A percentile compares a stretch with the other conserved stretches of the same genome.
Evolutionary conservation across 2,888 invertebrate genomes (phyloP).

Genomic region (Trichacis sp.): DNA sequence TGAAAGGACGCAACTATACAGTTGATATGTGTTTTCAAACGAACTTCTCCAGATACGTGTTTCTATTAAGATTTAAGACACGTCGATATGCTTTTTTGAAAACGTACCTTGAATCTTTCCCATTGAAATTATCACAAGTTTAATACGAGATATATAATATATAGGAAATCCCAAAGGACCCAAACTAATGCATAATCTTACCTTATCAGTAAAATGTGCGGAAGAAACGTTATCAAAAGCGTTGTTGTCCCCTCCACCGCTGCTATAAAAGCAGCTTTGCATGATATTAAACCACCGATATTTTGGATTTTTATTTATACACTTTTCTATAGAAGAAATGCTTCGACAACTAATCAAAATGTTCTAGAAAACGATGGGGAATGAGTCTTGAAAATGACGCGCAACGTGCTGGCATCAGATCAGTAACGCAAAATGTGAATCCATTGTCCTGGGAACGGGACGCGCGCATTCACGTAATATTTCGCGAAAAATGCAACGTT

Average conservation of each 20-base stretch:
- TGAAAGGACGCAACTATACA: too few species aligned
- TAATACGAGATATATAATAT: too few species aligned
- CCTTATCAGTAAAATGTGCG: constrained; percentile 12
- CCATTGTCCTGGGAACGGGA: constrained; percentile 13
- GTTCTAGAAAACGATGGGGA: background rate
- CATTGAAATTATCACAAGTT: too few species aligned
- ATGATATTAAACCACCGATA: constrained; percentile 6
- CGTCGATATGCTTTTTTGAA: too few species aligned
- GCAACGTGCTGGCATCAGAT: constrained; percentile 12
- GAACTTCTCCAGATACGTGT: too few species aligned
- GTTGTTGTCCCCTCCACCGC: constrained; percentile 12
- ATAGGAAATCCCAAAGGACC: background rate
- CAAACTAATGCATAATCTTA: too few species aligned
- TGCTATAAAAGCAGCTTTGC: constrained; percentile 16
- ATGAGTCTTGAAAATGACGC: constrained; percentile 1
- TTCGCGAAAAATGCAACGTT: background rate
- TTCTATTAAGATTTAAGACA: too few species aligned
- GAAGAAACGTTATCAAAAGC: constrained; percentile 18
- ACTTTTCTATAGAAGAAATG: background rate
- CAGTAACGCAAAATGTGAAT: constrained; percentile 7
- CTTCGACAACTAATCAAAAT: background rate
- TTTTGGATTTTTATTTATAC: background rate
- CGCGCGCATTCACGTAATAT: background rate
- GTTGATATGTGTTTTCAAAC: too few species aligned
- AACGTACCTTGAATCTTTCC: too few species aligned